These are phyloP conservation scores for Mycalesis mineus DNA, from an alignment of 2,888 invertebrate species.

Conservation along the genomic window DNA sequence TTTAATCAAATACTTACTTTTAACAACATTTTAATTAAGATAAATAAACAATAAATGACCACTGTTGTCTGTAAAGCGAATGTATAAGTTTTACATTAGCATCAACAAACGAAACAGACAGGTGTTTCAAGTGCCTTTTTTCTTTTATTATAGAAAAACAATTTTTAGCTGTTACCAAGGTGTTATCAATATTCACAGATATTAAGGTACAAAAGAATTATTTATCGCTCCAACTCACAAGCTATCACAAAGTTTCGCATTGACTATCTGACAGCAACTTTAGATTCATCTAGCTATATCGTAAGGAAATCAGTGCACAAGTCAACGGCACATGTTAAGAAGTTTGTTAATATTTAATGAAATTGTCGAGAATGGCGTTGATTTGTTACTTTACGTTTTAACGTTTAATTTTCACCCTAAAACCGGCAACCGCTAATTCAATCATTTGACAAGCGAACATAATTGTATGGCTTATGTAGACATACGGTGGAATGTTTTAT, in stretches of 20 bases:
- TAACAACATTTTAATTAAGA: no score
- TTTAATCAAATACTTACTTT: no score
- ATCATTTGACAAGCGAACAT: slow-evolving; percentile 56
- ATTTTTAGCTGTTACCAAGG: no score
- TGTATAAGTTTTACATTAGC: no score
- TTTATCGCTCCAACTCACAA: no score
- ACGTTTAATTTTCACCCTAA: slow-evolving; percentile 60
- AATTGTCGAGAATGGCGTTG: slow-evolving; percentile 51
- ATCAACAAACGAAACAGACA: no score
- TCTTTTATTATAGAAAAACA: no score
- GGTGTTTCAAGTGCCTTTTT: no score
- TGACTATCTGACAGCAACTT: slow-evolving; percentile 15
- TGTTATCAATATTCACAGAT: no score
- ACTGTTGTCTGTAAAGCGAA: no score
- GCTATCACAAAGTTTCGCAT: background rate
- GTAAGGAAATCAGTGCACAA: slow-evolving; percentile 45
- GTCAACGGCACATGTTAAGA: slow-evolving; percentile 73
- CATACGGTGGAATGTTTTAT: slow-evolving; percentile 7
- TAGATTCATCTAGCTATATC: slow-evolving; percentile 31
- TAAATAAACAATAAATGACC: no score
- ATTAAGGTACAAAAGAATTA: background rate
- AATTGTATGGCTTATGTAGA: slow-evolving; percentile 29
- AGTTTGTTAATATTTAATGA: slow-evolving; percentile 76
- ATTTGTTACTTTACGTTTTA: slow-evolving; percentile 64
- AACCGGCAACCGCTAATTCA: slow-evolving; percentile 60